Evolutionary conservation across 1,140 invertebrate species (phyloP).

Genomic region (Drosophila obscura): DNA sequence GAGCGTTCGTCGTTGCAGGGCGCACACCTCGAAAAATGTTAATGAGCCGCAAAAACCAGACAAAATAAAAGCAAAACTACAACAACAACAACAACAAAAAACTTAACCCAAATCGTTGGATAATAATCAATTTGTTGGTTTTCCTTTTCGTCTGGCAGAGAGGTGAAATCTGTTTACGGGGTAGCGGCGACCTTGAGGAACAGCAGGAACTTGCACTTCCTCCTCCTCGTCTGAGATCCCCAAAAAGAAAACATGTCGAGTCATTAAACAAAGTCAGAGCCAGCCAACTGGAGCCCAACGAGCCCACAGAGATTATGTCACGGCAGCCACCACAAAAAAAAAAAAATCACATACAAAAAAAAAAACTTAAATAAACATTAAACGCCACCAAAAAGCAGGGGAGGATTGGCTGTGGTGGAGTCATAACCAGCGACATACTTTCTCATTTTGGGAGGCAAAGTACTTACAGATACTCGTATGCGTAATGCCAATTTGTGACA

Average conservation of each 20-base stretch:
- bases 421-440: conserved; percentile 63
- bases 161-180: conserved; percentile 58
- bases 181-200: conserved; percentile 55
- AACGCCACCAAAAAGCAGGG: conserved; percentile 49
- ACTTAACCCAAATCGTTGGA: conserved; percentile 58
- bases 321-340: conserved; percentile 30
- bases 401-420: background rate
- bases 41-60: conserved; percentile 60
- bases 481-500: conserved; percentile 75
- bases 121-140: conserved; percentile 62
- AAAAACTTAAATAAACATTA: conserved; percentile 69
- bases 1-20: conserved; percentile 22
- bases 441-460: conserved; percentile 48
- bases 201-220: conserved; percentile 25
- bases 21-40: conserved; percentile 78
- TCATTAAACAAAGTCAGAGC: conserved; percentile 46
- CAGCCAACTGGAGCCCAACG: conserved; percentile 47
- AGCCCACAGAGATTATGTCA: conserved; percentile 59
- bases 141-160: background rate
- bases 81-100: too few species aligned
- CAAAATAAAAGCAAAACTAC: conserved; percentile 42
- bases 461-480: conserved; percentile 22
- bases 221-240: background rate
- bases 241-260: conserved; percentile 38
- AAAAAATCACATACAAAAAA: conserved; percentile 33